Base-by-base conservation (phyloP, 2,888 invertebrate genomes). In the Sclerodermus sp. region DNA sequence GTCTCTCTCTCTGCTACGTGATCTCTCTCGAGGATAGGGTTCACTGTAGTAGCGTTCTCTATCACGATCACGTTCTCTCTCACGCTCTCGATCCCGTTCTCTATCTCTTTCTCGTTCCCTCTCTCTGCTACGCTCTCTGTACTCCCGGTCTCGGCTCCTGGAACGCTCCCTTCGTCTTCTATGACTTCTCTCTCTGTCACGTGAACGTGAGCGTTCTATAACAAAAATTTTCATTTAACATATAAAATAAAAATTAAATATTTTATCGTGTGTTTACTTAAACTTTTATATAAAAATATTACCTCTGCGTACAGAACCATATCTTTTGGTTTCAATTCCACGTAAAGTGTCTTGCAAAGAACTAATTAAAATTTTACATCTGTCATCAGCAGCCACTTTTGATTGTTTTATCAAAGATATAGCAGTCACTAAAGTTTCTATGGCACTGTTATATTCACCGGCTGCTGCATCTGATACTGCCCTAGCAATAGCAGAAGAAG, bases 371-470 rank as follows among this genome's bases (percentile, higher is more conserved):
- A 98, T 97, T 81, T 97, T 96, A 82, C 99, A 99, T 37, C 99
- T 86, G 76, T 99, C 99, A 79, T 99, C 98, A 67, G 89, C 88
- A 0, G 95, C 91, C 40, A 95, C 87, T 81, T 95, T 93, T 48
- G 97, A 97, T 82, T 98, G 97, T 78, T 97, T 97, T 65, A 99
- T 99, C 49, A 99, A 84, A 8, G 97, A 96, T 69, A 99, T 97
- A 6, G 99, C 99, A 0, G 99, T 99, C 51, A 97, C 96, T 58
- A 99, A 83, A 2, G 99, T 99, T 81, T 99, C 98, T 57, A 99
- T 96, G 43, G 99, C 99, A 78, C 95, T 95, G 1, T 95, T 94
- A 80, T 93, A 96, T 80, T 99, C 98, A 9, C 97, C 96, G 49
- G 95, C 93, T 38, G 96, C 95, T 1, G 97, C 97, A 81, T 98